Evolutionary conservation across 2,888 invertebrate species (phyloP).

Genomic region (Halocaridina rubra): DNA sequence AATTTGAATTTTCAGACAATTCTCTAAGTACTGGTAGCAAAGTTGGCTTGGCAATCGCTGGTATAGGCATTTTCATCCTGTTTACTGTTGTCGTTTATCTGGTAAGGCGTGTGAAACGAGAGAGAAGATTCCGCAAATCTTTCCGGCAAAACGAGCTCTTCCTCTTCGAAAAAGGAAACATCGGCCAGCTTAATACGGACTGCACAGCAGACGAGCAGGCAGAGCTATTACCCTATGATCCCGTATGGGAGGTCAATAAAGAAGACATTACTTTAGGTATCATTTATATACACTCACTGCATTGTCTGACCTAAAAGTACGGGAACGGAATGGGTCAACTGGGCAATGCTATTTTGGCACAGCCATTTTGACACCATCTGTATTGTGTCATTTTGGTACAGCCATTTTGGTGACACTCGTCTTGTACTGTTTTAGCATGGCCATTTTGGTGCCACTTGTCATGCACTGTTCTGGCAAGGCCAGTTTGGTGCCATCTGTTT

Average conservation of each 20-base stretch:
- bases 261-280: constrained; percentile 84
- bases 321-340: too few species aligned
- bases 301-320: too few species aligned
- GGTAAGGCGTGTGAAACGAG: constrained; percentile 33
- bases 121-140: constrained; percentile 29
- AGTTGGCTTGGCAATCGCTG: background rate
- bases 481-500: too few species aligned
- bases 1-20: too few species aligned
- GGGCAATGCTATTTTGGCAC: too few species aligned
- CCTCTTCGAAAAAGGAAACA: constrained; percentile 55
- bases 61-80: constrained; percentile 25
- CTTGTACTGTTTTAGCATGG: too few species aligned
- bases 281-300: too few species aligned
- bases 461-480: too few species aligned
- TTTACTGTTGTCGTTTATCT: constrained; percentile 22
- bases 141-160: constrained; percentile 27
- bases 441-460: too few species aligned
- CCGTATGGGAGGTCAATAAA: constrained; percentile 89
- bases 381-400: too few species aligned
- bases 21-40: constrained; percentile 4
- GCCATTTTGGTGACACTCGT: too few species aligned
- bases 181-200: constrained; percentile 67
- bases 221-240: constrained; percentile 90
- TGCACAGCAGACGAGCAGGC: constrained; percentile 92
- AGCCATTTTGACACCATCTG: too few species aligned